Base-by-base conservation (phyloP, 2,113 vertebrate genomes). In the Tragelaphus scriptus region DNA sequence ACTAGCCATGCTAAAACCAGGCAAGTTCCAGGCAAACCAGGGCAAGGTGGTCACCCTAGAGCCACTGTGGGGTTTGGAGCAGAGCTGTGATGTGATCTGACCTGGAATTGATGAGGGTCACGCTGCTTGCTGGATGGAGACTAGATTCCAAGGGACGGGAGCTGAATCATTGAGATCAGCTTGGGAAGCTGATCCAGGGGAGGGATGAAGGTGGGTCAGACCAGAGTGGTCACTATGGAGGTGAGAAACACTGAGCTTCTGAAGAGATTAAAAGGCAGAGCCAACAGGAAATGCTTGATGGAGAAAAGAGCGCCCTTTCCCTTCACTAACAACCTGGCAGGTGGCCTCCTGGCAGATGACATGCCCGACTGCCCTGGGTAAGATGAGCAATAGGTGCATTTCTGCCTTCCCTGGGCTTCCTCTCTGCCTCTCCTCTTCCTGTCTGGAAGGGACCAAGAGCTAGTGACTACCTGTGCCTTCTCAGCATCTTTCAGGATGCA, bases 251-350 rank as follows among this genome's bases (percentile, higher is more conserved):
- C 19, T 21, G 32, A 81, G 25, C 16, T 56, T 17, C 75, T 32
- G 21, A 40, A 8, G 4, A 4, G 32, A 32, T 36, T 6, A 58
- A 32, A 56, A 61, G 17, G 28, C 32, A 68, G 68, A 8, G 21
- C n/a, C 53, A 14, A 19, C 30, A 2, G 13, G 12, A 26, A 63
- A 51, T 13, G 28, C 3, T 19, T 17, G 16, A 36, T 0, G 7
- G 80, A 61, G 47, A 56, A 36, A 17, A 11, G 26, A 44, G 90
- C 1, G 0, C 44, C 59, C 11, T 8, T 28, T 23, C 53, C n/a
- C 51, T 51, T 19, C 0, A 1, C 6, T 10, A 30, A 32, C 44
- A 59, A 3, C 61, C 30, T 82, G 51, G 79, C 75, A 32, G 81
- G 80, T 6, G n/a, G 49, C 53, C 44, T 36, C 44, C 55, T 36